Base-by-base conservation (phyloP, 2,888 invertebrate genomes). In the Chaitophorus viminalis region DNA sequence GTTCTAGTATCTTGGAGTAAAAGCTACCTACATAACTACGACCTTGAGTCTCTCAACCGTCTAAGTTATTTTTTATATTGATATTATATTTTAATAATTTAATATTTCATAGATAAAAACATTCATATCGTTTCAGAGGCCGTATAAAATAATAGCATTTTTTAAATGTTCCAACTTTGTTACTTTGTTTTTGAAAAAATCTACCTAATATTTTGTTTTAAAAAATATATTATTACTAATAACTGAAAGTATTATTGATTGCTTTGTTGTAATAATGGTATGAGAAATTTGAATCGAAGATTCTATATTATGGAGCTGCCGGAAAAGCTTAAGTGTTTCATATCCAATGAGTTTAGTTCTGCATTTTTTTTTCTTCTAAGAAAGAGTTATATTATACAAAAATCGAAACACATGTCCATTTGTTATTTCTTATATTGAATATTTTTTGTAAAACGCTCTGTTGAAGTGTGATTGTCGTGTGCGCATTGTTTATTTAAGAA, bases 1-100 rank as follows among this genome's bases (percentile, higher is more conserved):
- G 82, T 72, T 82, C 6, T 82, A 54, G 33, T 72, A 72, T 68
- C 29, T 81, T 21, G 5, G 21, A 74, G 36, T 82, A 54, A 36
- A 82, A 82, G n/a, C n/a, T n/a, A 25, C 52, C 52, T 72, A 82
- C 74, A 60, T 36, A 17, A 21, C 9, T 9, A 6, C 33, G 36
- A 60, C 82, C 82, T 82, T 82, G 54, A 54, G 21, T n/a, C 2
- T n/a, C 33, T 81, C 5, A 17, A 70, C 4, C 79, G n/a, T 68
- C 8, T n/a, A 54, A 25, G 70, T 25, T n/a, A n/a, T n/a, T n/a
- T n/a, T 33, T 70, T 68, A 17, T 39, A 17, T 81, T 39, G 6
- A 39, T 39, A 11, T 39, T 54, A 33, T 36, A 18, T 60, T 36
- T 36, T 21, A 36, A 36, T 74, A 8, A 18, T 82, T 72, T 54